Percentiles rank a stretch among this genome's conserved stretches.
These are phyloP conservation scores for Pomacea canaliculata DNA, from an alignment of 2,888 invertebrate species.

Conservation along the genomic window DNA sequence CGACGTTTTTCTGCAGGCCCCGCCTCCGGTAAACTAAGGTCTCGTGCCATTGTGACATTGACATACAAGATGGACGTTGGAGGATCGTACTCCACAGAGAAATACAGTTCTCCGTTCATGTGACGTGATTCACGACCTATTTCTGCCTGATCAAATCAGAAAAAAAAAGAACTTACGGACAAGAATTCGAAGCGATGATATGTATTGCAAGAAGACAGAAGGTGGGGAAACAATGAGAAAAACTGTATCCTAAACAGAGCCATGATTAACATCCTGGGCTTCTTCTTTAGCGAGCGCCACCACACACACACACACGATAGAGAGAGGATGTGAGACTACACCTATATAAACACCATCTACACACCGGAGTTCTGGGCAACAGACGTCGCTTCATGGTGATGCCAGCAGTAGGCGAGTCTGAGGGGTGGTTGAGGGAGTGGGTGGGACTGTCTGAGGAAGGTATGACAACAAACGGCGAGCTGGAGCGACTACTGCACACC, in stretches of 20 bases:
- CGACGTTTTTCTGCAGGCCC: conserved; percentile 8
- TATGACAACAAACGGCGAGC: background rate
- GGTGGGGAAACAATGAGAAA: background rate
- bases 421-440: conserved; percentile 25
- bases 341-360: conserved; percentile 11
- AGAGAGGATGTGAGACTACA: no score
- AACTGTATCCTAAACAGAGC: background rate
- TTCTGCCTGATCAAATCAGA: conserved; percentile 13
- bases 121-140: conserved; percentile 22
- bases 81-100: conserved; percentile 17
- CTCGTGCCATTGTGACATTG: conserved; percentile 13
- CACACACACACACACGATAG: background rate
- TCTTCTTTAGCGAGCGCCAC: no score
- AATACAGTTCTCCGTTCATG: conserved; percentile 17
- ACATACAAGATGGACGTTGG: conserved; percentile 10
- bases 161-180: background rate
- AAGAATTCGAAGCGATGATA: background rate
- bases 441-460: conserved; percentile 5
- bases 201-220: background rate
- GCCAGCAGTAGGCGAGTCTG: conserved; percentile 6
- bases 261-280: no score
- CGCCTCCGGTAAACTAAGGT: conserved; percentile 11
- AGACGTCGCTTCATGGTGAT: conserved; percentile 78
- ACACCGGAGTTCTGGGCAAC: conserved; percentile 97
- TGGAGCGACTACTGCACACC: background rate